These are phyloP conservation scores for Notiomystis cincta DNA, from an alignment of 2,113 vertebrate genomes.

Conservation along the genomic window DNA sequence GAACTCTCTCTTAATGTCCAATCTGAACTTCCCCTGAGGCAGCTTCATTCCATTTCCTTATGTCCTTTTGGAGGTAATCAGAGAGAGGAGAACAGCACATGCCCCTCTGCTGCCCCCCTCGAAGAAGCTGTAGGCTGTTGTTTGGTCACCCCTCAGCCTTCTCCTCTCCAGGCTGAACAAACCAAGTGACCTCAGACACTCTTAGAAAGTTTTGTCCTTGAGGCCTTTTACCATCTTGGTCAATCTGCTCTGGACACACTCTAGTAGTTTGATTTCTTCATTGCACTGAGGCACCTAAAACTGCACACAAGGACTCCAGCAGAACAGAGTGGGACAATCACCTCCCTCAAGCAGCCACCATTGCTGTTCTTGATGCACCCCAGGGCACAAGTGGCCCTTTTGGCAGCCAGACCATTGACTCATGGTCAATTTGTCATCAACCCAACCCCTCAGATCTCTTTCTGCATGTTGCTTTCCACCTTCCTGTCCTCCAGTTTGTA, in stretches of 20 bases:
- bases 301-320: background rate
- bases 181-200: background rate
- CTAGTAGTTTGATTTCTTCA: background rate
- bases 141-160: background rate
- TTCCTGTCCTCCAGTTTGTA: background rate
- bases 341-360: rapidly evolving
- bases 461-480: background rate
- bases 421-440: background rate
- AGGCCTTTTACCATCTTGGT: background rate
- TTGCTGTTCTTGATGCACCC: background rate
- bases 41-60: background rate
- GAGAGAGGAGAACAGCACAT: background rate
- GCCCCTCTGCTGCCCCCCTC: rapidly evolving
- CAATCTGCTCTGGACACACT: background rate
- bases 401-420: background rate
- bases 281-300: background rate
- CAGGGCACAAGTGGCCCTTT: background rate
- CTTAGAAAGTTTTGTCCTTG: background rate
- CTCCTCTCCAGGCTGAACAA: background rate
- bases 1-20: background rate
- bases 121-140: background rate
- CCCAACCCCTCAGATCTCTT: background rate
- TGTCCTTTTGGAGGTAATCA: background rate
- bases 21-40: background rate
- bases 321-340: background rate